phyloP scores from a whole-genome alignment of 2,888 invertebrate species.

The Sepioteuthis lessoniana region DNA sequence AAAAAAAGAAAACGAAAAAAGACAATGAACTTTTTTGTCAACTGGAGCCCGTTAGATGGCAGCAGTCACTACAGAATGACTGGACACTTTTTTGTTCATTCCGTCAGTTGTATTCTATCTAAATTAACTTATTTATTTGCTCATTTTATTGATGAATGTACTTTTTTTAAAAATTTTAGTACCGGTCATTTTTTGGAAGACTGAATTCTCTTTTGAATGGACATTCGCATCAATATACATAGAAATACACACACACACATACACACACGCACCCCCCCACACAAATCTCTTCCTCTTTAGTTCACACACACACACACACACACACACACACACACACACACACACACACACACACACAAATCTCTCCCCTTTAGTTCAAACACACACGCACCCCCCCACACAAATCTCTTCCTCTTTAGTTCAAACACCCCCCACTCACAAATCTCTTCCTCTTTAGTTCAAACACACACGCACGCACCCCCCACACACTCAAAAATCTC shows the following conservation, averaged over 20 bases:
- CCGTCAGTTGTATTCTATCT: not conserved
- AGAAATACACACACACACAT: not conserved
- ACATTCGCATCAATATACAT: not conserved
- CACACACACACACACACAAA: too few species aligned
- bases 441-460: too few species aligned
- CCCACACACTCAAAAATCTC: too few species aligned
- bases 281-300: too few species aligned
- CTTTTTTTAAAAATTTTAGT: not conserved
- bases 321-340: not conserved
- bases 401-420: too few species aligned
- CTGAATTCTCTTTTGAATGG: not conserved
- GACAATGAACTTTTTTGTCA: not conserved
- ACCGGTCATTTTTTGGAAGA: constrained; percentile 8
- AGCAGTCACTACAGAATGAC: constrained; percentile 33
- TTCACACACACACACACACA: not conserved
- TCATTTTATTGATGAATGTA: not conserved
- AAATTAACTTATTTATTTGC: constrained; percentile 11
- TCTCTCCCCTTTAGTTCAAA: too few species aligned
- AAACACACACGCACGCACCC: not conserved
- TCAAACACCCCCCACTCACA: too few species aligned
- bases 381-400: too few species aligned
- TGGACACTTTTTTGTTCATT: not conserved
- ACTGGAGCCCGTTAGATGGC: not conserved
- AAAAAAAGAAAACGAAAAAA: not conserved
- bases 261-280: not conserved